Conservation (phyloP, 2,113 vertebrate genomes). For the Bungarus multicinctus region DNA sequence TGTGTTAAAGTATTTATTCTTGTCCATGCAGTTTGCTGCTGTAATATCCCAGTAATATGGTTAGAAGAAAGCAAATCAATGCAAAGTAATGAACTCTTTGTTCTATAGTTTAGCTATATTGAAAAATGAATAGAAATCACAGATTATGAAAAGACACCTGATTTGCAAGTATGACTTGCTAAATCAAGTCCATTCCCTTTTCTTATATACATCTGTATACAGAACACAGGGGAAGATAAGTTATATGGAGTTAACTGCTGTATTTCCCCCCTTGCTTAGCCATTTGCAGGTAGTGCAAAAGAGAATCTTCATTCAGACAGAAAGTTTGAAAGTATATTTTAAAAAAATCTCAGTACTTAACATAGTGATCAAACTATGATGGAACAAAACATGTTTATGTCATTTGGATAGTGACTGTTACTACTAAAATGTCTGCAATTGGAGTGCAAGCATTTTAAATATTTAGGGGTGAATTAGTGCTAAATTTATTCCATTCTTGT, state of each 20-base stretch:
- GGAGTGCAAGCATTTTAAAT: neutral
- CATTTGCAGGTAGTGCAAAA: neutral
- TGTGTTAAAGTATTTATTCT: neutral
- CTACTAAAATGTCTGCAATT: neutral
- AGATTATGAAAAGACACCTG: neutral
- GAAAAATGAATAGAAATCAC: neutral
- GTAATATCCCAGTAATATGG: neutral
- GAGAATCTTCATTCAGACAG: neutral
- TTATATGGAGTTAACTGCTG: neutral
- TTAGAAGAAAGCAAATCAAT: neutral
- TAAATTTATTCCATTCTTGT: neutral
- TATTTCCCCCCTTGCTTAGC: neutral
- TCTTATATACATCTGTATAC: neutral
- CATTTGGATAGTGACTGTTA: neutral
- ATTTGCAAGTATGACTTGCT: neutral
- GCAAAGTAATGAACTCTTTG: neutral
- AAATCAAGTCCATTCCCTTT: neutral
- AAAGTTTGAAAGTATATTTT: neutral
- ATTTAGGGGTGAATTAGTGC: conserved; percentile 27
- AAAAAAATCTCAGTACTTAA: neutral
- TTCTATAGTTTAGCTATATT: neutral
- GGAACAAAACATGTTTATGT: neutral
- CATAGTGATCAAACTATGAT: neutral
- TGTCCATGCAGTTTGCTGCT: neutral
- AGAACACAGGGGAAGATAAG: neutral